These are phyloP conservation scores for Oscheius sp. DNA, from an alignment of 2,888 invertebrate genomes.

Conservation along the genomic window DNA sequence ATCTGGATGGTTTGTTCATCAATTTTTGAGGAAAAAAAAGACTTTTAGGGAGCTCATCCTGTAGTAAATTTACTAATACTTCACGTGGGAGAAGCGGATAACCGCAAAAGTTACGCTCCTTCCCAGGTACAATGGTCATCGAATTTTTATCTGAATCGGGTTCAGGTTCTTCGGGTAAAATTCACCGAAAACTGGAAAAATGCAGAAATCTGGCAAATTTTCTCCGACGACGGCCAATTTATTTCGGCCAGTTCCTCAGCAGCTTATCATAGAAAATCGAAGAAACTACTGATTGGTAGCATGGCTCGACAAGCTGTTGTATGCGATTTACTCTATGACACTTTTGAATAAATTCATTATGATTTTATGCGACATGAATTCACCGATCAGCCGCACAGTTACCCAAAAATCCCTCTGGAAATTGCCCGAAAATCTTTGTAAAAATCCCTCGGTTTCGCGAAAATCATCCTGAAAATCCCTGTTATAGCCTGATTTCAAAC, in stretches of 20 bases:
- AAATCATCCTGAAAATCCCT: no score
- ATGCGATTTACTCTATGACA: conserved; percentile 18
- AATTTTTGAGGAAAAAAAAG: conserved; percentile 11
- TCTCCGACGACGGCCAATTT: conserved; percentile 11
- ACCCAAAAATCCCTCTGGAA: no score
- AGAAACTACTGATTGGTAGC: conserved; percentile 13
- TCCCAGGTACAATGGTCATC: conserved; percentile 33
- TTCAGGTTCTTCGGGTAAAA: conserved; percentile 3
- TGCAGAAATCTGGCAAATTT: conserved; percentile 4
- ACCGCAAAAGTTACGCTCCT: conserved; percentile 30
- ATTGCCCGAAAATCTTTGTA: no score
- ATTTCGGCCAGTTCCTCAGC: conserved; percentile 13
- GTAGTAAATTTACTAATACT: conserved; percentile 33
- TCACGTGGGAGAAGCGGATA: conserved; percentile 33
- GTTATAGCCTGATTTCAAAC: no score
- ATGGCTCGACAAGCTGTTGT: conserved; percentile 2
- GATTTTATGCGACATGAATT: no score
- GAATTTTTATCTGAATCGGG: background rate
- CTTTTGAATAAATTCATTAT: no score
- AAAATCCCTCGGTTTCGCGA: no score
- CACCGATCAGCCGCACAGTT: no score
- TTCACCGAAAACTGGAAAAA: background rate
- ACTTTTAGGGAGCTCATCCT: conserved; percentile 46
- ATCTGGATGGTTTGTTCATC: conserved; percentile 41
- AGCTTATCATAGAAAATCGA: no score